A percentile compares a stretch with the other conserved stretches of the same genome.
These are phyloP conservation scores for Corythaeola cristata DNA, from an alignment of 2,113 vertebrate genomes.

Conservation along the genomic window DNA sequence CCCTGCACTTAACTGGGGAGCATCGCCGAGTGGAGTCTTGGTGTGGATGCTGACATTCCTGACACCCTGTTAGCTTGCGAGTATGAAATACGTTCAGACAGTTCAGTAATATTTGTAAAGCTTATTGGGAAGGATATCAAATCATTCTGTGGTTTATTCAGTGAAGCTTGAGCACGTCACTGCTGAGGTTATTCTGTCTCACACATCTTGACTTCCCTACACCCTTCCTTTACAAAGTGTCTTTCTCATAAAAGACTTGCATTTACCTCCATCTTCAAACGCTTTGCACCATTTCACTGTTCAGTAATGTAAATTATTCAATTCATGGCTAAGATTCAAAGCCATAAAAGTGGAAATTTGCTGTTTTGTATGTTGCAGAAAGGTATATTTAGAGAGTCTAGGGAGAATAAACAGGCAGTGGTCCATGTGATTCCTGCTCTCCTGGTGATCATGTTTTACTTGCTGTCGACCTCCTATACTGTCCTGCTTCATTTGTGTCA, in stretches of 20 bases:
- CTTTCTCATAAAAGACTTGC: background rate
- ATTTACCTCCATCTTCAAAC: background rate
- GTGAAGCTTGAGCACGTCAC: slow-evolving; percentile 1
- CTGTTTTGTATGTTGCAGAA: background rate
- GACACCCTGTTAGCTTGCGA: background rate
- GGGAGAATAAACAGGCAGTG: background rate
- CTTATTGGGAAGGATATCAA: slow-evolving; percentile 20
- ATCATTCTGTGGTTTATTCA: slow-evolving; percentile 32
- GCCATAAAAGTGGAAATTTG: background rate
- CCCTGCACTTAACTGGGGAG: background rate
- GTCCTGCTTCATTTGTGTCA: background rate
- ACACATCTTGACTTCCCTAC: background rate
- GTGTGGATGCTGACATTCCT: background rate
- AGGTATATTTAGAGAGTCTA: background rate
- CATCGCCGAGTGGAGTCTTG: background rate
- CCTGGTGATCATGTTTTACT: background rate
- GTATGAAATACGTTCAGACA: background rate
- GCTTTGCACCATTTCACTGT: background rate
- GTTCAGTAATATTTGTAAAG: slow-evolving; percentile 8
- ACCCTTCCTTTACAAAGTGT: background rate
- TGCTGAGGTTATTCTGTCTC: background rate
- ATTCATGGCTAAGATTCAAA: background rate
- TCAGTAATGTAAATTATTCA: slow-evolving; percentile 14
- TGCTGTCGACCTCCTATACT: background rate
- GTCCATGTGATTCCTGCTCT: background rate